Evolutionary conservation across 1,140 invertebrate genomes (phyloP).

Genomic region (Fopius arisanus): DNA sequence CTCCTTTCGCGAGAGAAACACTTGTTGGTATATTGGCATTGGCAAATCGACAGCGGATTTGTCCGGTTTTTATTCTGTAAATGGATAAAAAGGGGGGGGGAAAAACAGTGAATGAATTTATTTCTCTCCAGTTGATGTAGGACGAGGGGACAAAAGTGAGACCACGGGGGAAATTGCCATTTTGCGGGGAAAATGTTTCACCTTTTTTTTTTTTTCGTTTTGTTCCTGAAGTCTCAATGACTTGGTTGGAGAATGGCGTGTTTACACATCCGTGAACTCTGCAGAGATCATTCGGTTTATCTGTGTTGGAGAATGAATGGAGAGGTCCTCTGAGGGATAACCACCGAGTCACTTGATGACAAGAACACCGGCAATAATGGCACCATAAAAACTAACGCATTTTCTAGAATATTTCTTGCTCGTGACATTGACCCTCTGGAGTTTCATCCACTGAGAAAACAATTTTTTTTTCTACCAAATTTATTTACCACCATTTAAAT

Average conservation of each 20-base stretch:
- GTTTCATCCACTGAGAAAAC: not conserved
- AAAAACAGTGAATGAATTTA: not conserved
- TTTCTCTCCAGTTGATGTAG: not conserved
- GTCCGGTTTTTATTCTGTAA: slow-evolving; percentile 26
- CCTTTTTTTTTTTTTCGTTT: not conserved
- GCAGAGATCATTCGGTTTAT: not conserved
- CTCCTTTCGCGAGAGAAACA: slow-evolving; percentile 23
- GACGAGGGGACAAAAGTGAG: no score
- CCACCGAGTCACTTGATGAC: not conserved
- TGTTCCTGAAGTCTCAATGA: not conserved
- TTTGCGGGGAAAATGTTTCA: not conserved
- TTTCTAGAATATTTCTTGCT: not conserved
- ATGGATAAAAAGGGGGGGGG: not conserved
- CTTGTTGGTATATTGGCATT: slow-evolving; percentile 20
- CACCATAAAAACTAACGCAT: not conserved
- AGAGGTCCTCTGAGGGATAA: not conserved
- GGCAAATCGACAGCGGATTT: slow-evolving; percentile 23
- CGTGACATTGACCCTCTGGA: not conserved
- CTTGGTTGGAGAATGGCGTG: not conserved
- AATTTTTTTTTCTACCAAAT: no score
- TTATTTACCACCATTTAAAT: no score
- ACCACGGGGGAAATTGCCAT: no score
- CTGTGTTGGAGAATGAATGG: not conserved
- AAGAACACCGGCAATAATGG: not conserved
- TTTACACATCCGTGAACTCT: not conserved